Evolutionary conservation across 2,888 invertebrate genomes (phyloP).

Genomic region (Spicauda simplicius): DNA sequence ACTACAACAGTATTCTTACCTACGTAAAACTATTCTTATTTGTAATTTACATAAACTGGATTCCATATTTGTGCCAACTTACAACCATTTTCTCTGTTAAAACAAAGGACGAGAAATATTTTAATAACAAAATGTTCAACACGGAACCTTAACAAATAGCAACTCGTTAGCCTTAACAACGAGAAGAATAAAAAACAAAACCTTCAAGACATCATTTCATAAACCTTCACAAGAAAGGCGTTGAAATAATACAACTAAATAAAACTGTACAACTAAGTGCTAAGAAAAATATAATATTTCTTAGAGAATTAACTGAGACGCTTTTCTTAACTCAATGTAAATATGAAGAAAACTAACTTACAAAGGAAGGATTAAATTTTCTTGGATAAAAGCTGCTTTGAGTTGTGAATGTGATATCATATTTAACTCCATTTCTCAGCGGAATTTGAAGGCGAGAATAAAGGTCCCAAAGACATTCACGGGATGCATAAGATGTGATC

Average conservation of each 20-base stretch:
- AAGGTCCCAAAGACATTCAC: neutral
- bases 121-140: neutral
- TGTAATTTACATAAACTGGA: too few relatives aligned
- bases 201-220: slow-evolving; percentile 14
- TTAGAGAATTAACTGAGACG: slow-evolving; percentile 30
- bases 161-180: neutral
- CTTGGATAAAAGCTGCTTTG: slow-evolving; percentile 55
- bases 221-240: neutral
- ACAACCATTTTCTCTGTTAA: too few relatives aligned
- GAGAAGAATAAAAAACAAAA: neutral
- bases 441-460: neutral
- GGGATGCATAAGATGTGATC: neutral
- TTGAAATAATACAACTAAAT: slow-evolving; percentile 5
- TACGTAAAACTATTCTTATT: too few relatives aligned
- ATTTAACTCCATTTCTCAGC: slow-evolving; percentile 25
- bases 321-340: slow-evolving; percentile 43
- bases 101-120: too few relatives aligned
- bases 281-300: slow-evolving; percentile 20
- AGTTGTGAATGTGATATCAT: slow-evolving; percentile 29
- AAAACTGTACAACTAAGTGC: slow-evolving; percentile 4
- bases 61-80: too few relatives aligned
- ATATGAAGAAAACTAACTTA: slow-evolving; percentile 47
- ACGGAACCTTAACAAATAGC: neutral
- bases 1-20: too few relatives aligned
- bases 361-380: slow-evolving; percentile 59